Evolutionary conservation across 1,140 invertebrate genomes (phyloP), one percentile per base, ranked within the genome.

Genomic region (Hycleus cichorii): DNA sequence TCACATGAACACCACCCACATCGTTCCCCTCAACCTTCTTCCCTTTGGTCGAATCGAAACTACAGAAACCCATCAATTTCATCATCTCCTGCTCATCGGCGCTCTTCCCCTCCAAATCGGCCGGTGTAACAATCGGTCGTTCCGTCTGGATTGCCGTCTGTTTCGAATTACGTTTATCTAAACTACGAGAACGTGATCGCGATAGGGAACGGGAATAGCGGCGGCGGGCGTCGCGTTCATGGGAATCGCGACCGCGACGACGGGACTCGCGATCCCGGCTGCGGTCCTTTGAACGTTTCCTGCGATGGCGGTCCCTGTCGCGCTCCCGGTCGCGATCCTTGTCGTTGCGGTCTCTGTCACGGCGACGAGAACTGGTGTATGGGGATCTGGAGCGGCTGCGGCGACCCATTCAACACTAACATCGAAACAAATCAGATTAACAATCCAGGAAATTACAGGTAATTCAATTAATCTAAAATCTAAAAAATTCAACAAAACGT

Each of bases 61-160:
- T 86, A 74, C 89, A 90, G 76, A 98, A 98, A 39, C 96, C 96
- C 95, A 98, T 97, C 47, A 93, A 75, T 73, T 90, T 92, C 78
- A 95, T 88, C 94, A 98, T 97, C 71, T 94, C 90, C 65, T 92
- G 86, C 76, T 98, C 95, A 66, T 98, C 95, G 8, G 91, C 86
- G 24, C 83, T 84, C 75, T 90, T 90, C 2, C 88, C 88, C 74
- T 86, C 84, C 43, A 90, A 77, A 75, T 90, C 88, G 9, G 85
- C 86, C 5, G 88, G 85, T 74, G 81, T 82, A 11, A 85, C 77
- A 26, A 80, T 71, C 10, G 83, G 83, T 43, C 81, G 77, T 68
- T 84, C 83, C 0, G 71, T 63, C 65, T 76, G 75, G 2, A 55
- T 38, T 1, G 65, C 55, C 57, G 75, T 77, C 0, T 72, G 70